Base-by-base conservation (phyloP, 2,888 invertebrate species). In the Eilema griseolum region DNA sequence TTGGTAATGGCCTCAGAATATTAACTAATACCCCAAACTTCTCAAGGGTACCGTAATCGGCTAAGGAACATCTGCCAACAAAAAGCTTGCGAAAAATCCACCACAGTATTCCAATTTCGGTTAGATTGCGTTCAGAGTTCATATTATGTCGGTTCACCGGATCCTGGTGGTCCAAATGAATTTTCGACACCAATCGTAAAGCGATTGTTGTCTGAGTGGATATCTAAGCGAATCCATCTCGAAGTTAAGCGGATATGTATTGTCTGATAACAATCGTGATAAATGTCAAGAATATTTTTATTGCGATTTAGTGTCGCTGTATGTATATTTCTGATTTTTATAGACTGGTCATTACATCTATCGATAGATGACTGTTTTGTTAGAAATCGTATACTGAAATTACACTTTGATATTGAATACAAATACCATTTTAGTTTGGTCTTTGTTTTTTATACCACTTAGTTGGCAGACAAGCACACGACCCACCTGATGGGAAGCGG, bases 51-150 rank as follows among this genome's bases (percentile, higher is more conserved):
- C 46, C 46, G 20, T 46, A 46, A 46, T 46, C 8, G 46, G 20
- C 46, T 20, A 20, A 46, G 46, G 46, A 46, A 46, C 46, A 20
- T 46, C 46, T 52, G 52, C n/a, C n/a, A 10, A 20, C n/a, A 52
- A 52, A n/a, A 52, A n/a, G n/a, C 52, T 52, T n/a, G 52, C 20
- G 52, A 52, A n/a, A 46, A 52, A 52, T 52, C n/a, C 10, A 52
- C 20, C 52, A n/a, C n/a, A 52, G 52, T 52, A 52, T 52, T 52
- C n/a, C 52, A 52, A 52, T 52, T 52, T 52, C 52, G 52, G 52
- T n/a, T 20, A 52, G 20, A 52, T 52, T 52, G 52, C 8, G 52
- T 52, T n/a, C 52, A 52, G 10, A 52, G 52, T n/a, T 52, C 52
- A 52, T 52, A 52, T 52, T 52, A 52, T n/a, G 52, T 52, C 52